phyloP scores from a whole-genome alignment of 2,888 invertebrate species.

The Acleris holmiana region DNA sequence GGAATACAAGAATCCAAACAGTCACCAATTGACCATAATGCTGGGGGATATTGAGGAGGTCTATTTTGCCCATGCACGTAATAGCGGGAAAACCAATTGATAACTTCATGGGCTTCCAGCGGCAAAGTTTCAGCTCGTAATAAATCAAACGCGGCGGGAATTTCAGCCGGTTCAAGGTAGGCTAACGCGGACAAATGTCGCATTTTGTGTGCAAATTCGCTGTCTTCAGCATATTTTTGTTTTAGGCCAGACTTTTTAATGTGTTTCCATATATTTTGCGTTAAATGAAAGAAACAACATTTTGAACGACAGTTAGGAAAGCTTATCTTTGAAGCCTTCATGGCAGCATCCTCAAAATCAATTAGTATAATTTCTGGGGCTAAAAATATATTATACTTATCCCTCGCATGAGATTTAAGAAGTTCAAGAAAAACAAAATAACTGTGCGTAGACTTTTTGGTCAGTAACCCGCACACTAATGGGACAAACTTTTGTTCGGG shows the following conservation, averaged over 20 bases:
- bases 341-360: constrained; percentile 2
- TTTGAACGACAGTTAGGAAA: constrained; percentile 4
- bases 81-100: constrained; percentile 2
- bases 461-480: too few relatives aligned
- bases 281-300: constrained; percentile 4
- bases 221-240: not conserved
- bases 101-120: too few relatives aligned
- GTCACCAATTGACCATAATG: constrained; percentile 3
- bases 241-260: constrained; percentile 6
- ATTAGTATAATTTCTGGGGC: constrained; percentile 2
- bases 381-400: constrained; percentile 6
- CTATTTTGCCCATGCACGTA: constrained; percentile 1
- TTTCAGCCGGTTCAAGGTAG: too few relatives aligned
- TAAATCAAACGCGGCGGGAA: too few relatives aligned
- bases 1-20: not conserved
- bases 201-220: too few relatives aligned
- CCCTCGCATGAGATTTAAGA: constrained; percentile 2
- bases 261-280: constrained; percentile 10
- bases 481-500: too few relatives aligned
- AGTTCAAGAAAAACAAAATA: not conserved
- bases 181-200: too few relatives aligned
- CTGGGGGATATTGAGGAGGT: not conserved
- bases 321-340: constrained; percentile 2
- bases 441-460: too few relatives aligned
- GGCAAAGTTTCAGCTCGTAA: too few relatives aligned